Evolutionary conservation across 2,888 invertebrate species (phyloP).

Genomic region (Leptinotarsa rubiginosa): DNA sequence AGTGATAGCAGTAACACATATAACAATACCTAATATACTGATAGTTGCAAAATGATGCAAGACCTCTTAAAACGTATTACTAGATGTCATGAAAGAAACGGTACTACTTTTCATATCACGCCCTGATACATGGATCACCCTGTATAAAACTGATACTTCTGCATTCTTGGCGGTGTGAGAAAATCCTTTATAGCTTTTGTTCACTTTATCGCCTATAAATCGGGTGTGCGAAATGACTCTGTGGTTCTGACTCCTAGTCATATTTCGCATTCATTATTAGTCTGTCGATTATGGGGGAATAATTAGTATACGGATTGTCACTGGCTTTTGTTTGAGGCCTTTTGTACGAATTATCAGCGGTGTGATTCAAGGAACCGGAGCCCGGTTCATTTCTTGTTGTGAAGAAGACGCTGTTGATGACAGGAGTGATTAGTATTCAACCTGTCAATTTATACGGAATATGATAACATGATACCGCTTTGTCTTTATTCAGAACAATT

Average conservation of each 20-base stretch:
- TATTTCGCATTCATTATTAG: conserved; percentile 15
- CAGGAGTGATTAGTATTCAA: neutral
- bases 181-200: neutral
- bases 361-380: conserved; percentile 12
- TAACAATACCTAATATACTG: no score
- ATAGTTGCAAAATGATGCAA: no score
- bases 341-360: conserved; percentile 18
- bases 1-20: no score
- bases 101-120: no score
- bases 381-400: neutral
- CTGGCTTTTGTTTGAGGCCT: conserved; percentile 15
- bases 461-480: neutral
- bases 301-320: conserved; percentile 13
- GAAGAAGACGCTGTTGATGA: conserved; percentile 4
- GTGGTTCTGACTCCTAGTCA: conserved; percentile 11
- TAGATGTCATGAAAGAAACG: no score
- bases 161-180: neutral
- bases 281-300: neutral
- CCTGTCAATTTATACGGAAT: neutral
- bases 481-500: neutral
- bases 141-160: neutral
- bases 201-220: conserved; percentile 14
- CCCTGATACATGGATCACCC: neutral
- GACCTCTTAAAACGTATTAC: no score
- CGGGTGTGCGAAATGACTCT: conserved; percentile 5